Conservation (phyloP, 2,797 vertebrate species). For the Phyllotis vaccarum region DNA sequence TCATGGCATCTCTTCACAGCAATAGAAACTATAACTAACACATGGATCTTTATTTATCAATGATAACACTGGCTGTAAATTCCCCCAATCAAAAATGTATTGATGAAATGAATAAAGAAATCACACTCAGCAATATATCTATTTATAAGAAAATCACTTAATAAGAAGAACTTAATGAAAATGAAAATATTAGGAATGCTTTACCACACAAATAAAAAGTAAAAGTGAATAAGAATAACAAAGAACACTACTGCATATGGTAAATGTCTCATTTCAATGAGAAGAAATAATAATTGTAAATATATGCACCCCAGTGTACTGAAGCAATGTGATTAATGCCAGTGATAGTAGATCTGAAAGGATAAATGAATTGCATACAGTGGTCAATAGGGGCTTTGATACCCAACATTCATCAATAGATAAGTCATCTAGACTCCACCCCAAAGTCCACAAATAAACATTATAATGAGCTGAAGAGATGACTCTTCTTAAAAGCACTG, state of each 20-base stretch:
- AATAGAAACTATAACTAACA: background rate
- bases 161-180: background rate
- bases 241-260: background rate
- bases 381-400: background rate
- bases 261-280: background rate
- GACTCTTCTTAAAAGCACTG: too few relatives aligned
- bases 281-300: background rate
- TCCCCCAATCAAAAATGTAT: background rate
- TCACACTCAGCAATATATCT: background rate
- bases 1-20: background rate
- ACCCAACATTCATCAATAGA: background rate
- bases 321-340: background rate
- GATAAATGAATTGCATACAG: background rate
- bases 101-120: background rate
- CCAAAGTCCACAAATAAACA: background rate
- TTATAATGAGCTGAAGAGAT: background rate
- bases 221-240: background rate
- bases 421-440: background rate
- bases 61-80: background rate
- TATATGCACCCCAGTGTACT: background rate
- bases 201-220: background rate
- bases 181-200: background rate
- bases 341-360: background rate
- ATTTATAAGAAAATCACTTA: background rate
- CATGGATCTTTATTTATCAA: background rate